Base-by-base conservation (phyloP, 2,797 vertebrate genomes). In the Catostomus latipinnis region DNA sequence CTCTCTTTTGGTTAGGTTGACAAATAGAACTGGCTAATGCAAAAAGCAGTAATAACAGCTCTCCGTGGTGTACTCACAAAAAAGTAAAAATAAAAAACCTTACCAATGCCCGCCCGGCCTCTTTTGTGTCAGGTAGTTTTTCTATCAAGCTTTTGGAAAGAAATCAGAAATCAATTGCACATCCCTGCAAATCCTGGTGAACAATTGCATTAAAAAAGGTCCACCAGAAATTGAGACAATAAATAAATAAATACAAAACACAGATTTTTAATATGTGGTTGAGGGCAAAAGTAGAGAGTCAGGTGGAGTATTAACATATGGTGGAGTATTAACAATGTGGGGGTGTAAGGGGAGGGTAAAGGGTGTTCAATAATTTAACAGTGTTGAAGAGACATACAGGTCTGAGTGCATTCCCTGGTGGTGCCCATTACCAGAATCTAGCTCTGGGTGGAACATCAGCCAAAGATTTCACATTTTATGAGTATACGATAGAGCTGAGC, bases 361-460 rank as follows among this genome's bases (percentile, higher is more conserved):
- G 56, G 3, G 73, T 66, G 80, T 84, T 92, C 88, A 92, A 92
- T 93, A 91, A 92, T 93, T 93, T 81, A 92, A 85, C 12, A 49
- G 54, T 34, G 11, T 67, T 88, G 89, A 92, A 92, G 90, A 90
- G 91, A 91, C 88, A 78, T 63, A 0, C 79, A 50, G 80, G 49
- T 83, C 88, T 91, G 88, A 93, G 91, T 90, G 90, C 91, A 91
- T 87, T 91, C 89, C 89, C 89, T 90, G 90, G 88, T 92, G 90
- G 88, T 86, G 45, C 78, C 88, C 72, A 1, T 58, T 71, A 88
- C 89, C 79, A 89, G 85, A 90, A 90, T 34, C 3, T 34, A 34
- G 34, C 86, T 87, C 87, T 88, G 89, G 88, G 85, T 73, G 86
- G 78, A 91, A 90, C 92, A 92, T 91, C 90, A 90, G 86, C 88